Evolutionary conservation across 2,113 vertebrate species (phyloP).

Genomic region (Muntiacus muntjak): DNA sequence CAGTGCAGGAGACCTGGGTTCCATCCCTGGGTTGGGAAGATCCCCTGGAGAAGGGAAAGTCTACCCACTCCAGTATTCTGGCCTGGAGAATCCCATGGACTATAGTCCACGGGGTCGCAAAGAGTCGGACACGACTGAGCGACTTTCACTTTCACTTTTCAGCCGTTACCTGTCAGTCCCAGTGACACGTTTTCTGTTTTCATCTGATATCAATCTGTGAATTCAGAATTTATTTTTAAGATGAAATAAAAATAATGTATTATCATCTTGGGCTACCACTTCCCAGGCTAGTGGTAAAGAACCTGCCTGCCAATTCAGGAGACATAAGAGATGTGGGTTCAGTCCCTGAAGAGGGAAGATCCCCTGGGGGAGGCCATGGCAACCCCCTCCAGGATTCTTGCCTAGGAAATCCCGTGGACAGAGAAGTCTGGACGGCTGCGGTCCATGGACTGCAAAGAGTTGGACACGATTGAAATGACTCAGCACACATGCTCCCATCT

Average conservation of each 20-base stretch:
- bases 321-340: accelerated
- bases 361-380: neutral
- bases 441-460: neutral
- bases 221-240: neutral
- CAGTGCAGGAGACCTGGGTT: accelerated
- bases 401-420: neutral
- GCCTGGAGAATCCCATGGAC: neutral
- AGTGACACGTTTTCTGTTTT: neutral
- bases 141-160: neutral
- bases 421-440: neutral
- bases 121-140: accelerated
- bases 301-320: neutral
- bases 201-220: too few relatives aligned
- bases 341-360: neutral
- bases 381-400: neutral
- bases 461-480: neutral
- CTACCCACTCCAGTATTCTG: neutral
- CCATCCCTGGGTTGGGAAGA: neutral
- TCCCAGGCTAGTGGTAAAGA: neutral
- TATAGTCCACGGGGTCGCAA: accelerated
- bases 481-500: neutral
- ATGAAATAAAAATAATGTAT: neutral
- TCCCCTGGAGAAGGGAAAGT: neutral
- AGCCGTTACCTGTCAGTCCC: accelerated
- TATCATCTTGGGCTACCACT: neutral